Percentiles rank a stretch among this genome's conserved stretches.
These are phyloP conservation scores for Trissolcus brochymenae DNA, from an alignment of 2,888 invertebrate species.

Conservation along the genomic window DNA sequence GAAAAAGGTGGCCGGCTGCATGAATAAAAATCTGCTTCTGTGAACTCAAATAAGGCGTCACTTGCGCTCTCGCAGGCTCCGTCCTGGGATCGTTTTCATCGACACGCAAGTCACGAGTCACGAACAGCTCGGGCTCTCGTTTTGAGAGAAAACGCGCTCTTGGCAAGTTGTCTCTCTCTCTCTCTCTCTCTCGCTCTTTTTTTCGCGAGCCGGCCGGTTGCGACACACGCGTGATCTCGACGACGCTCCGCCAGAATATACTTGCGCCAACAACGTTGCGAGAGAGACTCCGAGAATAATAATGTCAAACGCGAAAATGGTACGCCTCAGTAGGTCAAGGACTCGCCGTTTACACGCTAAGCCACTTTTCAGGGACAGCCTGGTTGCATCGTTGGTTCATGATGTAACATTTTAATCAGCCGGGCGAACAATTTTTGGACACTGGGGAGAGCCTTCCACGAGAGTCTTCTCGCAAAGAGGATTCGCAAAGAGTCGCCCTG, in stretches of 20 bases:
- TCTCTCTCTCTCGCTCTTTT: constrained; percentile 17
- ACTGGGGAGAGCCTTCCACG: neutral
- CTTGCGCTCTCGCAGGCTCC: constrained; percentile 40
- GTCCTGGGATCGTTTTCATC: constrained; percentile 51
- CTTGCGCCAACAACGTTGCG: constrained; percentile 31
- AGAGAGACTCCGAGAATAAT: constrained; percentile 47
- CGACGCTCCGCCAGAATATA: constrained; percentile 18
- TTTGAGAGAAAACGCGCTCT: constrained; percentile 11
- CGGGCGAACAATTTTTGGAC: neutral
- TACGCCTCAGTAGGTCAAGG: constrained; percentile 62
- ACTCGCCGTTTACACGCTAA: constrained; percentile 52
- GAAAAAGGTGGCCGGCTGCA: constrained; percentile 17
- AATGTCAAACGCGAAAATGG: constrained; percentile 54
- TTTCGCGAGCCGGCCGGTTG: constrained; percentile 32
- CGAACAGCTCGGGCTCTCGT: constrained; percentile 40
- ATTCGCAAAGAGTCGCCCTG: constrained; percentile 67
- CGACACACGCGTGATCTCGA: constrained; percentile 39
- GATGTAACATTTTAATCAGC: constrained; percentile 35
- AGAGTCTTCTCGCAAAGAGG: constrained; percentile 54
- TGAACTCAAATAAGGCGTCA: constrained; percentile 54
- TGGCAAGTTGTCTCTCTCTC: neutral
- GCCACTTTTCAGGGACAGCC: constrained; percentile 33
- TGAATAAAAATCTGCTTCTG: constrained; percentile 45
- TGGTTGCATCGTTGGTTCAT: constrained; percentile 18
- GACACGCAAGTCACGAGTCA: constrained; percentile 60